Percentiles rank a stretch among this genome's conserved stretches.
phyloP scores from a whole-genome alignment of 1,140 invertebrate genomes.

The Drosophila albomicans region DNA sequence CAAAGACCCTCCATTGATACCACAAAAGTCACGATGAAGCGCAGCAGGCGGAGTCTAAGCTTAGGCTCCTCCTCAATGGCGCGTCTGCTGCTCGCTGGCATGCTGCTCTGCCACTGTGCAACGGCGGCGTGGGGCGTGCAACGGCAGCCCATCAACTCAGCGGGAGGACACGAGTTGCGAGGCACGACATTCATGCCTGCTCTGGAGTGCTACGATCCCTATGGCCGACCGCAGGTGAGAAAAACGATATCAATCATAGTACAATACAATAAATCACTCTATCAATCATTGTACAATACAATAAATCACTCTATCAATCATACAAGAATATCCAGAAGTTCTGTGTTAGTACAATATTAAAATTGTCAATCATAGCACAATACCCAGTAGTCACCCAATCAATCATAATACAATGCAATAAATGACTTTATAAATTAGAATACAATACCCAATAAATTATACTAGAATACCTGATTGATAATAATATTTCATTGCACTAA shows the following conservation, averaged over 20 bases:
- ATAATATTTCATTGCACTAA: too few relatives aligned
- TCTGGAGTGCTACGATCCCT: conserved; percentile 83
- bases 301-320: too few relatives aligned
- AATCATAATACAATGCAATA: background rate
- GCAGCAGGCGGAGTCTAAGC: conserved; percentile 71
- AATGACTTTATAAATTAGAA: too few relatives aligned
- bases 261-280: too few relatives aligned
- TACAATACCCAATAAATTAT: too few relatives aligned
- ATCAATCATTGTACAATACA: too few relatives aligned
- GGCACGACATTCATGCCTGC: conserved; percentile 80
- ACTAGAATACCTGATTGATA: too few relatives aligned
- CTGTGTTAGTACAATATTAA: too few relatives aligned
- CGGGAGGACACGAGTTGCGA: conserved; percentile 67
- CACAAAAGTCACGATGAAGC: conserved; percentile 58
- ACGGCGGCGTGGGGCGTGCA: conserved; percentile 31
- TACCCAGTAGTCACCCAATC: background rate
- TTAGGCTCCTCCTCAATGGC: conserved; percentile 55
- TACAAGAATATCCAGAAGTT: too few relatives aligned
- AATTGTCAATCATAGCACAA: background rate
- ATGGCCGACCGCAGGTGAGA: conserved; percentile 82
- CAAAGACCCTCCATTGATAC: background rate
- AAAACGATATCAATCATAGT: background rate
- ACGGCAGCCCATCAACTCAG: conserved; percentile 65
- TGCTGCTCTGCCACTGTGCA: conserved; percentile 56
- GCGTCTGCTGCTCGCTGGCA: conserved; percentile 55